Percentiles rank a stretch among this genome's conserved stretches.
Evolutionary conservation across 2,113 vertebrate genomes (phyloP).

Genomic region (Bagarius yarrelli): DNA sequence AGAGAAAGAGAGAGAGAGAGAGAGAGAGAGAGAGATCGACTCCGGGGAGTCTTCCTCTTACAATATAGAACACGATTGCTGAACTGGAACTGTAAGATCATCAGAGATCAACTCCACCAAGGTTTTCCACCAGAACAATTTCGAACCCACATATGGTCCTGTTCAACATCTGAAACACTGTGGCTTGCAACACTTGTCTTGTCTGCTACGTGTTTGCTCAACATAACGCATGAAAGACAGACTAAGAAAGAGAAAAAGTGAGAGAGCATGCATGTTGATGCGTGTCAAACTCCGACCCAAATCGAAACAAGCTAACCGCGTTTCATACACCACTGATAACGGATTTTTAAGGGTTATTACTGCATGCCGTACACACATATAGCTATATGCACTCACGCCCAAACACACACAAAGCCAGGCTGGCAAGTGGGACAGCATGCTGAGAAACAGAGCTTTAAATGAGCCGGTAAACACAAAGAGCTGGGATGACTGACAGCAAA

Average conservation of each 20-base stretch:
- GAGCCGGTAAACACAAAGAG: constrained; percentile 42
- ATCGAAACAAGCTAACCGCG: constrained; percentile 54
- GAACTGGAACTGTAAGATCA: constrained; percentile 17
- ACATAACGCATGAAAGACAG: neutral
- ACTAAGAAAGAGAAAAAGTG: constrained; percentile 31
- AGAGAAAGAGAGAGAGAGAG: constrained; percentile 1
- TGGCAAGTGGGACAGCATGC: constrained; percentile 19
- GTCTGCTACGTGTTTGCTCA: neutral
- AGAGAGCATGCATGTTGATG: neutral
- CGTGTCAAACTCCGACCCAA: constrained; percentile 59
- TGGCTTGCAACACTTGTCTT: neutral
- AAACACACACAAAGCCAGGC: constrained; percentile 7
- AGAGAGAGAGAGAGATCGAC: constrained; percentile 14
- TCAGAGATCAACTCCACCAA: neutral
- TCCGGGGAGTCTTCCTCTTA: constrained; percentile 16
- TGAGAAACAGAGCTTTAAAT: constrained; percentile 12
- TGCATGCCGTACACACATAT: constrained; percentile 63
- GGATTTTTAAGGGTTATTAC: constrained; percentile 69
- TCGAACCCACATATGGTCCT: neutral
- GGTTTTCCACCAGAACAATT: neutral
- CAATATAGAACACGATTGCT: constrained; percentile 31
- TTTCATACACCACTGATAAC: constrained; percentile 57
- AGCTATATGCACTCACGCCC: constrained; percentile 61
- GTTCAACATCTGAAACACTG: neutral
- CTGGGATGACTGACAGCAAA: constrained; percentile 38